These are phyloP conservation scores for Oreortyx pictus DNA, from an alignment of 2,797 vertebrate species.

Conservation along the genomic window DNA sequence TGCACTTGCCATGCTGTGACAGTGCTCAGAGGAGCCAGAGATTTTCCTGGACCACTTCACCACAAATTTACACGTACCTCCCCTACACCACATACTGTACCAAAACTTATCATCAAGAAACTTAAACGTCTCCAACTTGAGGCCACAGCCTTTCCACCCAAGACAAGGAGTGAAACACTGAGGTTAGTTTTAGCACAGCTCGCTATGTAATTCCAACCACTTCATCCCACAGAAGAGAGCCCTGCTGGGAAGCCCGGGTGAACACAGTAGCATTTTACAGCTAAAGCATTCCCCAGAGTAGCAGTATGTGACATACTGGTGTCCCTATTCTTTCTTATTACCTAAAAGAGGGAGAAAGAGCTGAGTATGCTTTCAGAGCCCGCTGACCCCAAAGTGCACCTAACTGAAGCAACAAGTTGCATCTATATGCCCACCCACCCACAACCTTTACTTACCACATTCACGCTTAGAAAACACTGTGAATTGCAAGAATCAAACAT, in stretches of 20 bases:
- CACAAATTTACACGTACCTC: background rate
- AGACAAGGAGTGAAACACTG: background rate
- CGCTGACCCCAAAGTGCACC: fast-evolving
- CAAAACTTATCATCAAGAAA: background rate
- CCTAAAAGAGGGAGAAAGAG: background rate
- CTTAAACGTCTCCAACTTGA: background rate
- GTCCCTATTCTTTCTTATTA: background rate
- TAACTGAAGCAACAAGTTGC: background rate
- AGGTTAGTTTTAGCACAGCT: background rate
- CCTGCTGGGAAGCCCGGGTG: background rate
- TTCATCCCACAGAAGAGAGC: background rate
- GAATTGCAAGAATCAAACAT: background rate
- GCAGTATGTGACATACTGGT: background rate
- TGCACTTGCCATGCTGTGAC: background rate
- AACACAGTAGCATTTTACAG: background rate
- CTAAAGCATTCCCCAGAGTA: background rate
- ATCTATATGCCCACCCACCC: fast-evolving
- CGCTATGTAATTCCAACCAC: background rate
- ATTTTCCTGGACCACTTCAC: background rate
- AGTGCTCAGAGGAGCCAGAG: background rate
- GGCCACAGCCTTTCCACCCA: background rate
- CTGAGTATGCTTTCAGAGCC: background rate
- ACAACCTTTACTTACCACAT: background rate
- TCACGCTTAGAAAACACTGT: background rate
- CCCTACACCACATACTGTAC: background rate